Conservation (phyloP, 2,888 invertebrate genomes). For the Orthosia cruda region DNA sequence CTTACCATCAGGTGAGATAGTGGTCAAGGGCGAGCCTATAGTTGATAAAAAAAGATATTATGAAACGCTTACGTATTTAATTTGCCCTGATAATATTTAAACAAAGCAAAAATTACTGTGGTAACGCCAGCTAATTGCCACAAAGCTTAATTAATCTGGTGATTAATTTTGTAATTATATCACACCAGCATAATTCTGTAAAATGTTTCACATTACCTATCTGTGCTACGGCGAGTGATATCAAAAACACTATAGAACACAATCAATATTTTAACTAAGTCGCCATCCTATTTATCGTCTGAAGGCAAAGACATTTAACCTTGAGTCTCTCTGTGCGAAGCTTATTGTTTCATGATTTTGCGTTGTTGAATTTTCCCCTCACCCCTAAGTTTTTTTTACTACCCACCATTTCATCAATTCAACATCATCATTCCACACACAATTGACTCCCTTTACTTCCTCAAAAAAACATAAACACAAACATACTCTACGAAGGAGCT, state of each 20-base stretch:
- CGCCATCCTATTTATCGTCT: background rate
- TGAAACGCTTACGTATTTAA: slow-evolving; percentile 2
- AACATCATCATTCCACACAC: slow-evolving; percentile 11
- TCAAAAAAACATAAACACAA: slow-evolving; percentile 38
- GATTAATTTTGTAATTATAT: slow-evolving; percentile 29
- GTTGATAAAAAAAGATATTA: background rate
- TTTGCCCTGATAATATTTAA: background rate
- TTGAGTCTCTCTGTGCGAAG: no score
- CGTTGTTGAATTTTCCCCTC: no score
- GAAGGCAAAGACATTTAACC: background rate
- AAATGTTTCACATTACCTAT: background rate
- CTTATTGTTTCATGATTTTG: background rate
- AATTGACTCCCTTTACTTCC: background rate
- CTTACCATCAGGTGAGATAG: no score
- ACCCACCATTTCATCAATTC: background rate
- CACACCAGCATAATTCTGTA: background rate
- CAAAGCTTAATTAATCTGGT: slow-evolving; percentile 5
- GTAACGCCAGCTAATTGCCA: background rate
- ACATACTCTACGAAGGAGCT: slow-evolving; percentile 21
- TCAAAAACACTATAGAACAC: background rate
- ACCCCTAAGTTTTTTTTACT: background rate
- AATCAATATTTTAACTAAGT: background rate
- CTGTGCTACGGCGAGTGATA: background rate
- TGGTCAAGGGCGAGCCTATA: no score
- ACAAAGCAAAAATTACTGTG: background rate